Percentiles rank a stretch among this genome's conserved stretches.
Conservation (phyloP, 2,888 invertebrate species). For the Torymus tubicola region DNA sequence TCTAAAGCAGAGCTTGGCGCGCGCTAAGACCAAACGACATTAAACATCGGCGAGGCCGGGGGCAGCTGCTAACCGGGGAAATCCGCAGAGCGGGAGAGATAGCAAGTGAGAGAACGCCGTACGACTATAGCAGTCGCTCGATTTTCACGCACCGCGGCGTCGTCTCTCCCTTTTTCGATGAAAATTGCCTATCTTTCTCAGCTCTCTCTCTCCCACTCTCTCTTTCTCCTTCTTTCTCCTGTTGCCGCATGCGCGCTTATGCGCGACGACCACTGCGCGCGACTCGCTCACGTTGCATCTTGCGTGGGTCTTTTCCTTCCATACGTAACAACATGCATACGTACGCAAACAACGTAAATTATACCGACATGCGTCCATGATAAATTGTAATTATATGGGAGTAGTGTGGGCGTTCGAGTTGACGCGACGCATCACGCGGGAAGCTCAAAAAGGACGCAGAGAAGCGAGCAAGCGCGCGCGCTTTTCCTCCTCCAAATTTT, state of each 20-base stretch:
- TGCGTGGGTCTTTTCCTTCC: background rate
- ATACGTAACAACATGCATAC: background rate
- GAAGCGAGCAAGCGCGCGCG: too few relatives aligned
- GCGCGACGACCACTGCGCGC: background rate
- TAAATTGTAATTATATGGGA: too few relatives aligned
- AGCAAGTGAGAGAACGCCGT: too few relatives aligned
- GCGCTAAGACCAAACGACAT: background rate
- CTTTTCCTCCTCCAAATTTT: too few relatives aligned
- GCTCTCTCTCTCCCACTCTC: background rate
- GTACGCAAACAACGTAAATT: background rate
- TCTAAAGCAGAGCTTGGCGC: background rate
- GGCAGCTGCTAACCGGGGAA: background rate
- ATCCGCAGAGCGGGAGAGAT: background rate
- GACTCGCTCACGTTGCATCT: conserved; percentile 23
- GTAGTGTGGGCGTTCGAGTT: too few relatives aligned
- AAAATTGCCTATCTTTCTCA: background rate
- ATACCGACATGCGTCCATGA: too few relatives aligned
- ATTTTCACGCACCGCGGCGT: background rate
- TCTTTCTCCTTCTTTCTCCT: too few relatives aligned
- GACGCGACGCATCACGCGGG: too few relatives aligned
- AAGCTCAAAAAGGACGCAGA: too few relatives aligned
- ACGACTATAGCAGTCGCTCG: background rate
- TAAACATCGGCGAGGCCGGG: background rate
- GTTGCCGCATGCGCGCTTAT: too few relatives aligned
- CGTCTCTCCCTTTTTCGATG: background rate